Evolutionary conservation across 2,888 invertebrate genomes (phyloP).

Genomic region (Mactromeris polynyma): DNA sequence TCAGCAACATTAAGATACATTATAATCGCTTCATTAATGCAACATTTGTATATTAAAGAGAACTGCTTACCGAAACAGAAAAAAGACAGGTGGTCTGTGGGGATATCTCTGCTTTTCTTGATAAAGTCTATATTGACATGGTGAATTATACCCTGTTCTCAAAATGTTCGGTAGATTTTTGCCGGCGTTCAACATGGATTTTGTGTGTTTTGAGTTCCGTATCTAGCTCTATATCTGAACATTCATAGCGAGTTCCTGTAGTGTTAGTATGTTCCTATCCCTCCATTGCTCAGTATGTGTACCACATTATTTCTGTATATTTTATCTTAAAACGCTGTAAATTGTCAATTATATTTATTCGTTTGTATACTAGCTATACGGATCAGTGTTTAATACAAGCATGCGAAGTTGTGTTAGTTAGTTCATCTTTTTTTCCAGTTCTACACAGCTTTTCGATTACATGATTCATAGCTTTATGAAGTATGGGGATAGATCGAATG

Average conservation of each 20-base stretch:
- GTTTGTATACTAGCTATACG: neutral
- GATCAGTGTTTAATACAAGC: neutral
- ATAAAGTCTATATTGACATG: neutral
- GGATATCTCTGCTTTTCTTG: neutral
- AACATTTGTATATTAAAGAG: neutral
- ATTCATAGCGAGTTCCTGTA: neutral
- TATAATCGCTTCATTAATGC: neutral
- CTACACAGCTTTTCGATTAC: too few relatives aligned
- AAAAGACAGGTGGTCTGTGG: neutral
- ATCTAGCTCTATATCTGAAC: neutral
- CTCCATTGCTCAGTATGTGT: constrained; percentile 12
- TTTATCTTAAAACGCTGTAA: constrained; percentile 39
- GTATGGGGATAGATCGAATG: neutral
- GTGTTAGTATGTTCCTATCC: neutral
- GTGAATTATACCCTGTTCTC: neutral
- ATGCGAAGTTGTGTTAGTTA: neutral
- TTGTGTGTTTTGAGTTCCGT: neutral
- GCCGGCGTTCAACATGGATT: neutral
- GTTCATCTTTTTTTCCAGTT: too few relatives aligned
- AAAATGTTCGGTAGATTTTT: neutral
- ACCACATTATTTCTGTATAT: constrained; percentile 10
- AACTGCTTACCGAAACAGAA: neutral
- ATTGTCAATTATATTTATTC: constrained; percentile 44
- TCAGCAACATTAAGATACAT: neutral
- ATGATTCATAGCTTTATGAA: too few relatives aligned